Percentiles rank a stretch among this genome's conserved stretches.
These are phyloP conservation scores for Lutjanus erythropterus DNA, from an alignment of 2,113 vertebrate species.

Conservation along the genomic window DNA sequence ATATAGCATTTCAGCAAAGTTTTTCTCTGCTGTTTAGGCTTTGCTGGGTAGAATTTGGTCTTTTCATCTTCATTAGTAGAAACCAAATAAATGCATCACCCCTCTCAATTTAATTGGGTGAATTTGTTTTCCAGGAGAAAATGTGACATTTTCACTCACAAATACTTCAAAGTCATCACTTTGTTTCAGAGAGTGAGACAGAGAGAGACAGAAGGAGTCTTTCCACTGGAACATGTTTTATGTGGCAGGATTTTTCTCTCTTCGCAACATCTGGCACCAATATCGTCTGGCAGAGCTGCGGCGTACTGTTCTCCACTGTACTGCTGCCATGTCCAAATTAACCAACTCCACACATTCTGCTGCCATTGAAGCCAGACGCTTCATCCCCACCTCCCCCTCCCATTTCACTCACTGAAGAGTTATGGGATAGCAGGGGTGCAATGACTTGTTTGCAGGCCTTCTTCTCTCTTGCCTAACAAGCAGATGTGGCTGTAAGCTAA, in stretches of 20 bases:
- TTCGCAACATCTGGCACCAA: slow-evolving; percentile 94
- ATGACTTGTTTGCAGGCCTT: slow-evolving; percentile 64
- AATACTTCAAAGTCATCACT: slow-evolving; percentile 79
- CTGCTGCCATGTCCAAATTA: slow-evolving; percentile 89
- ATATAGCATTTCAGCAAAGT: slow-evolving; percentile 15
- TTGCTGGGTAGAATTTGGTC: not conserved
- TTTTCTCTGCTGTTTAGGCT: not conserved
- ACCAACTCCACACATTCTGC: slow-evolving; percentile 87
- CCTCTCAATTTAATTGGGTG: slow-evolving; percentile 73
- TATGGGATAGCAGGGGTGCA: slow-evolving; percentile 68
- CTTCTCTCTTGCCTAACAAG: slow-evolving; percentile 64
- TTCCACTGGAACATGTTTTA: slow-evolving; percentile 89
- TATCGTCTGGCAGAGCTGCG: slow-evolving; percentile 83
- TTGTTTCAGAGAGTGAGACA: slow-evolving; percentile 65
- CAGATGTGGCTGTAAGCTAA: slow-evolving; percentile 68
- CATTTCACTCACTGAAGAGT: slow-evolving; percentile 58
- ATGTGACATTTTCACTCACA: slow-evolving; percentile 70
- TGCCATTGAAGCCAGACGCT: slow-evolving; percentile 83
- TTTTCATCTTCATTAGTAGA: slow-evolving; percentile 31
- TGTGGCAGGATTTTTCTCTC: slow-evolving; percentile 87
- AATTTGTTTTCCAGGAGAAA: slow-evolving; percentile 72
- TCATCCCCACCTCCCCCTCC: slow-evolving; percentile 43
- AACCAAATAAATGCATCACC: slow-evolving; percentile 16
- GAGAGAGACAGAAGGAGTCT: slow-evolving; percentile 67
- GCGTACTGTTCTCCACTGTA: slow-evolving; percentile 89